phyloP scores from a whole-genome alignment of 1,140 invertebrate species.

The Pantala flavescens region DNA sequence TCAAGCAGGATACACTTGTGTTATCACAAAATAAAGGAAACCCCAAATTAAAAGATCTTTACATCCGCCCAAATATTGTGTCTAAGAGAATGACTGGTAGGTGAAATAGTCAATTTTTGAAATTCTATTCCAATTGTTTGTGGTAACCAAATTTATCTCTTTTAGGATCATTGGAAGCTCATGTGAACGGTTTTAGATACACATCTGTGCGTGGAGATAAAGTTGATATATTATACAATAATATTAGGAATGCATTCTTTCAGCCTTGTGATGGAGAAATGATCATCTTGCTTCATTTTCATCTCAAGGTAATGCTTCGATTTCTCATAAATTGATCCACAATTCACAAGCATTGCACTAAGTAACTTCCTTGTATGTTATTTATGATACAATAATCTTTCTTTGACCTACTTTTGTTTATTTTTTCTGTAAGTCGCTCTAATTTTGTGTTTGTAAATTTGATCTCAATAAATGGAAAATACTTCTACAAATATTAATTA shows the following conservation, averaged over 20 bases:
- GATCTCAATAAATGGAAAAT: too few species aligned
- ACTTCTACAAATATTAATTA: too few species aligned
- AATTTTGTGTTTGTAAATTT: too few species aligned
- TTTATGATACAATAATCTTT: too few species aligned
- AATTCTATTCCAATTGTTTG: background rate
- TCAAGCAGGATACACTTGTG: slow-evolving; percentile 97
- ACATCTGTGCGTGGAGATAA: slow-evolving; percentile 97
- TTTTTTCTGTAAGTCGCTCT: too few species aligned
- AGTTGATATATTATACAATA: slow-evolving; percentile 98
- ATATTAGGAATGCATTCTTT: slow-evolving; percentile 99
- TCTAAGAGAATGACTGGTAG: slow-evolving; percentile 88
- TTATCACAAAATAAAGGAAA: slow-evolving; percentile 94
- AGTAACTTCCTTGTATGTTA: too few species aligned
- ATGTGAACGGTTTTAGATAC: slow-evolving; percentile 95
- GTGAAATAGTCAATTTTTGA: background rate
- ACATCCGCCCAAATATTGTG: slow-evolving; percentile 96
- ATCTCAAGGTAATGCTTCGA: slow-evolving; percentile 63
- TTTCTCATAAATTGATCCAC: too few species aligned
- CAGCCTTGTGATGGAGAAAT: slow-evolving; percentile 99
- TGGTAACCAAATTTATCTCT: background rate
- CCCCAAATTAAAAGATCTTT: slow-evolving; percentile 96
- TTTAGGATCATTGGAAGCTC: slow-evolving; percentile 74
- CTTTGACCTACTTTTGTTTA: too few species aligned
- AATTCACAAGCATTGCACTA: too few species aligned
- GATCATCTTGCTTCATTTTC: slow-evolving; percentile 98